Conservation (phyloP, 2,888 invertebrate species). For the Macroteleia sp. region DNA sequence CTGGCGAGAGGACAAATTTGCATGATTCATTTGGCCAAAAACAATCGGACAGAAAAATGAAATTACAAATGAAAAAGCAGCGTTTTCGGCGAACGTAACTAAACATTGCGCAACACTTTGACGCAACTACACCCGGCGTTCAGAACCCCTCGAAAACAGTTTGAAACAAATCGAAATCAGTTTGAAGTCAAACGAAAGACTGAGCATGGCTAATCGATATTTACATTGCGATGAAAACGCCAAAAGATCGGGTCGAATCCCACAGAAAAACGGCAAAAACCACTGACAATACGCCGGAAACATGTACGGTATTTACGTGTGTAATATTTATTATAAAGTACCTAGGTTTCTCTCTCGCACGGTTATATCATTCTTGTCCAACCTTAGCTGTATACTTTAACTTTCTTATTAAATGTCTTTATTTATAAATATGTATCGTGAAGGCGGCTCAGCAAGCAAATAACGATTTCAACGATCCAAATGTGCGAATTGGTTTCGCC, state of each 20-base stretch:
- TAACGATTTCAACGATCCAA: conserved; percentile 7
- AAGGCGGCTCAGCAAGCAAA: conserved; percentile 59
- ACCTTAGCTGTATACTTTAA: conserved; percentile 83
- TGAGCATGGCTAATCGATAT: conserved; percentile 26
- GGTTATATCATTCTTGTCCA: conserved; percentile 83
- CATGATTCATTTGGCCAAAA: too few relatives aligned
- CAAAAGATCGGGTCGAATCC: not conserved
- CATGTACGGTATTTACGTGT: conserved; percentile 80
- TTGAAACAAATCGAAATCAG: too few relatives aligned
- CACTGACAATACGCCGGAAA: conserved; percentile 80
- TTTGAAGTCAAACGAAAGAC: too few relatives aligned
- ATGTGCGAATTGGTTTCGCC: too few relatives aligned
- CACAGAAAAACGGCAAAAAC: conserved; percentile 81
- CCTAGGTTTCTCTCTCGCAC: conserved; percentile 78
- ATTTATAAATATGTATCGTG: conserved; percentile 84
- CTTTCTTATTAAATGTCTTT: conserved; percentile 82
- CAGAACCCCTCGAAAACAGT: not conserved
- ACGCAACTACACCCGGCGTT: too few relatives aligned
- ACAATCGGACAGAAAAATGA: too few relatives aligned
- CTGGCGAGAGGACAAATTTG: too few relatives aligned
- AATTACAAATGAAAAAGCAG: too few relatives aligned
- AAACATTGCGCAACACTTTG: too few relatives aligned
- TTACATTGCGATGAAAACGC: conserved; percentile 19
- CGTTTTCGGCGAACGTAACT: too few relatives aligned
- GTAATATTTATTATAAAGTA: conserved; percentile 82